Conservation (phyloP, 2,113 vertebrate species). For the Siniperca knerii region DNA sequence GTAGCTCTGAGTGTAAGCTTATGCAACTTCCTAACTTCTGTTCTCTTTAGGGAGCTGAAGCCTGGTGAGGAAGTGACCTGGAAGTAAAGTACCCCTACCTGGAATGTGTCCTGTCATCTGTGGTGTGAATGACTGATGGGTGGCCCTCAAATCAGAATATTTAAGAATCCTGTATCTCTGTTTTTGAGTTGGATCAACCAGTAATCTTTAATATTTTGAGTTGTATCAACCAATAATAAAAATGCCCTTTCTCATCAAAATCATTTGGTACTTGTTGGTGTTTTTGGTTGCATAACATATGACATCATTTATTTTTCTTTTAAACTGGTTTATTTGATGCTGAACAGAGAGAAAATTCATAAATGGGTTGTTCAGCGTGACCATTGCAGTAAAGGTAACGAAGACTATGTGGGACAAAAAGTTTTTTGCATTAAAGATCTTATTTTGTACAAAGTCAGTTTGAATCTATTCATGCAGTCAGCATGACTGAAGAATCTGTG, state of each 20-base stretch:
- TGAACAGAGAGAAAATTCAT: not conserved
- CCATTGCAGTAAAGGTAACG: not conserved
- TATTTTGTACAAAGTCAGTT: slow-evolving; percentile 26
- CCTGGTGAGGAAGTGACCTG: slow-evolving; percentile 92
- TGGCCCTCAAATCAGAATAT: slow-evolving; percentile 51
- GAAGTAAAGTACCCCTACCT: slow-evolving; percentile 84
- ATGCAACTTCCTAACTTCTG: not conserved
- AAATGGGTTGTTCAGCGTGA: not conserved
- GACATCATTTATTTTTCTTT: not conserved
- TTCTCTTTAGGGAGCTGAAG: slow-evolving; percentile 89
- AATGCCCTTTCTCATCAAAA: slow-evolving; percentile 53
- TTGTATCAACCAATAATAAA: slow-evolving; percentile 73
- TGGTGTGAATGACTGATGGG: slow-evolving; percentile 47
- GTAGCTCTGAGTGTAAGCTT: not conserved
- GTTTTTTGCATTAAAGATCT: slow-evolving; percentile 5
- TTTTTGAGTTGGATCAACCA: slow-evolving; percentile 60
- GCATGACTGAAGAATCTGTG: slow-evolving; percentile 23
- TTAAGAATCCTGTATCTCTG: slow-evolving; percentile 42
- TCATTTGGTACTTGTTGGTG: not conserved
- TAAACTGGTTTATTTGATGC: slow-evolving; percentile 10
- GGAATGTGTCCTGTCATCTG: slow-evolving; percentile 45
- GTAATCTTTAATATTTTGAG: slow-evolving; percentile 37
- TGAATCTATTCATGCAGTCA: slow-evolving; percentile 37
- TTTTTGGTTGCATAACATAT: not conserved
- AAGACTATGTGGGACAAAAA: not conserved